phyloP scores from a whole-genome alignment of 2,888 invertebrate species.

The Lasioglossum lativentre region DNA sequence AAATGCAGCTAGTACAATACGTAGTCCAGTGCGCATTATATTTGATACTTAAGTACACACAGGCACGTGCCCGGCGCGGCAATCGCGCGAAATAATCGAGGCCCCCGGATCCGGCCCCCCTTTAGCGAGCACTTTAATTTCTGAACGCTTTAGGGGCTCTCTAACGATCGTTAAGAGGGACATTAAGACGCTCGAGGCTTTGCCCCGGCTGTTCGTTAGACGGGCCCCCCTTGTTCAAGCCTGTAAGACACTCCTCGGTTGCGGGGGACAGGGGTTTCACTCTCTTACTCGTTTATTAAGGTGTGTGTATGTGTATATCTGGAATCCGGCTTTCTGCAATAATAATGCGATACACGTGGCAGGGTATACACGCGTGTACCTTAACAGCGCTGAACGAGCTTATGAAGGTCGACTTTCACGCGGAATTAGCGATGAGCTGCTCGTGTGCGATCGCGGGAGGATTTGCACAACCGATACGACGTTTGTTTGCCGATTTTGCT shows the following conservation, averaged over 20 bases:
- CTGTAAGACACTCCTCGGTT: conserved; percentile 48
- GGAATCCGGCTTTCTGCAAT: conserved; percentile 55
- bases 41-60: background rate
- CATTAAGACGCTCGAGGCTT: conserved; percentile 50
- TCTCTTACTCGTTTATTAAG: conserved; percentile 58
- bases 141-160: conserved; percentile 50
- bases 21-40: background rate
- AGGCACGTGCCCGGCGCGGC: background rate
- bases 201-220: conserved; percentile 45
- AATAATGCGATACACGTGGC: conserved; percentile 51
- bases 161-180: conserved; percentile 61
- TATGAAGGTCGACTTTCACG: conserved; percentile 63
- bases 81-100: conserved; percentile 23
- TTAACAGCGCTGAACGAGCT: conserved; percentile 62
- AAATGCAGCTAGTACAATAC: background rate
- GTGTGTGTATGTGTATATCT: conserved; percentile 37
- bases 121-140: conserved; percentile 57
- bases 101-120: background rate
- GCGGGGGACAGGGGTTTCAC: conserved; percentile 3
- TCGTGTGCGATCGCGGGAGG: background rate
- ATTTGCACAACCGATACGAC: background rate
- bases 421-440: background rate
- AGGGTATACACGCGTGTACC: conserved; percentile 16
- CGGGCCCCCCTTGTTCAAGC: conserved; percentile 56
- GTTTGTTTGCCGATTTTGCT: background rate